A percentile compares a stretch with the other conserved stretches of the same genome.
These are phyloP conservation scores for Acanthopleura granulata DNA, from an alignment of 2,888 invertebrate genomes.

Conservation along the genomic window DNA sequence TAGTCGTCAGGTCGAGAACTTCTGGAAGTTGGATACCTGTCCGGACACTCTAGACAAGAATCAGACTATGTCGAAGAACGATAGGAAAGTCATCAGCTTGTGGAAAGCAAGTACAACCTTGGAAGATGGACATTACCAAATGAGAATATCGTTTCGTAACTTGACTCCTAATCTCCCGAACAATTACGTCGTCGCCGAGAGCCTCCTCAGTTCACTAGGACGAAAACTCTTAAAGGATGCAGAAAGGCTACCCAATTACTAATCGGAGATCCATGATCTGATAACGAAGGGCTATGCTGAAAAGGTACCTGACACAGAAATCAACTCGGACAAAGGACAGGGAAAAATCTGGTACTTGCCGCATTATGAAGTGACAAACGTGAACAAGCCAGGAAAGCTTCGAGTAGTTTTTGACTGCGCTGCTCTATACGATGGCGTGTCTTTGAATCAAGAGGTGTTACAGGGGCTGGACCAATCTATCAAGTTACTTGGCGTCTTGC, in stretches of 20 bases:
- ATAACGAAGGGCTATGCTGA: neutral
- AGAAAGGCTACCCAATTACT: neutral
- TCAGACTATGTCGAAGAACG: slow-evolving; percentile 84
- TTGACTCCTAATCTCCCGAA: no score
- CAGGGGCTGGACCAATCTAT: slow-evolving; percentile 30
- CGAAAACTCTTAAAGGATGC: no score
- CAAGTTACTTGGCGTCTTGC: slow-evolving; percentile 28
- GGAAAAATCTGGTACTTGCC: slow-evolving; percentile 23
- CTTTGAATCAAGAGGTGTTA: slow-evolving; percentile 29
- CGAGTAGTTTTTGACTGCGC: slow-evolving; percentile 35
- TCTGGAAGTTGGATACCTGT: slow-evolving; percentile 26
- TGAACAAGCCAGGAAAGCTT: slow-evolving; percentile 23
- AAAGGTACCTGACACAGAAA: neutral
- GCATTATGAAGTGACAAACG: slow-evolving; percentile 20
- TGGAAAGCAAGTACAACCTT: slow-evolving; percentile 15
- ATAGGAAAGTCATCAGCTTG: slow-evolving; percentile 14
- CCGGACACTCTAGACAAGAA: slow-evolving; percentile 79
- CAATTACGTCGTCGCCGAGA: slow-evolving; percentile 6
- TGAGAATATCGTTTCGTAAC: slow-evolving; percentile 24
- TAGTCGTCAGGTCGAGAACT: slow-evolving; percentile 84
- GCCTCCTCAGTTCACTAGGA: no score
- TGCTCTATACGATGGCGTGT: slow-evolving; percentile 23
- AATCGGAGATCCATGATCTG: neutral
- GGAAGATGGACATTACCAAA: slow-evolving; percentile 23
- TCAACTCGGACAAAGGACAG: no score